phyloP scores from a whole-genome alignment of 2,113 vertebrate genomes.

The Varanus komodoensis region DNA sequence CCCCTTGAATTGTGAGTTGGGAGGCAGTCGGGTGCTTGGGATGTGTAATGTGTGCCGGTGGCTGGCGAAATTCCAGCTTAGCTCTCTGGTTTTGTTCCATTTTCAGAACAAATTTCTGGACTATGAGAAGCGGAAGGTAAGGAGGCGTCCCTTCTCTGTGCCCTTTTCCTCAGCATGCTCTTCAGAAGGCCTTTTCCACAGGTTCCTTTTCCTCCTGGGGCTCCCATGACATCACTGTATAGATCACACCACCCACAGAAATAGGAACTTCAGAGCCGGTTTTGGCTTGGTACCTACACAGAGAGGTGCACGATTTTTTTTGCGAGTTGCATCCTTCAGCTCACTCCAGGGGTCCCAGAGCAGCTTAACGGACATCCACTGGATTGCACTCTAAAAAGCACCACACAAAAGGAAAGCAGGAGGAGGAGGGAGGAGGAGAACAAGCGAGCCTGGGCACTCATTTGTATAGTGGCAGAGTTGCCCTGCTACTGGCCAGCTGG shows the following conservation, averaged over 20 bases:
- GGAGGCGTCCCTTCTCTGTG: not conserved
- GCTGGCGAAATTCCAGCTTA: not conserved
- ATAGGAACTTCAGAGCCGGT: too few relatives aligned
- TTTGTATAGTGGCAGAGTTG: not conserved
- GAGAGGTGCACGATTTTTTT: not conserved
- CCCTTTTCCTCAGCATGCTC: not conserved
- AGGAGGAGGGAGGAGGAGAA: not conserved
- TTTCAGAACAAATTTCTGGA: constrained; percentile 92
- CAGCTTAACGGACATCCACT: not conserved
- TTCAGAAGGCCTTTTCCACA: too few relatives aligned
- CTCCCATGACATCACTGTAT: not conserved
- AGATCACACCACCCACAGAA: not conserved
- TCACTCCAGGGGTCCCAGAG: not conserved
- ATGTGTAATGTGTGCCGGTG: too few relatives aligned
- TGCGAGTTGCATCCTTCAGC: too few relatives aligned
- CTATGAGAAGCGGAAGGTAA: constrained; percentile 95
- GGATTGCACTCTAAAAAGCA: not conserved
- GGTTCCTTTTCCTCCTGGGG: not conserved
- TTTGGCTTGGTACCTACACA: not conserved
- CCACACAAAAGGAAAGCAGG: not conserved
- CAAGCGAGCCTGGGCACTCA: not conserved
- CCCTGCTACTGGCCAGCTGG: too few relatives aligned
- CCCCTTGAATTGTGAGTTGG: not conserved
- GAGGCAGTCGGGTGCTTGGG: too few relatives aligned
- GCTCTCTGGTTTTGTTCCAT: constrained; percentile 37